Evolutionary conservation across 2,113 vertebrate species (phyloP).

Genomic region (Notechis scutatus): DNA sequence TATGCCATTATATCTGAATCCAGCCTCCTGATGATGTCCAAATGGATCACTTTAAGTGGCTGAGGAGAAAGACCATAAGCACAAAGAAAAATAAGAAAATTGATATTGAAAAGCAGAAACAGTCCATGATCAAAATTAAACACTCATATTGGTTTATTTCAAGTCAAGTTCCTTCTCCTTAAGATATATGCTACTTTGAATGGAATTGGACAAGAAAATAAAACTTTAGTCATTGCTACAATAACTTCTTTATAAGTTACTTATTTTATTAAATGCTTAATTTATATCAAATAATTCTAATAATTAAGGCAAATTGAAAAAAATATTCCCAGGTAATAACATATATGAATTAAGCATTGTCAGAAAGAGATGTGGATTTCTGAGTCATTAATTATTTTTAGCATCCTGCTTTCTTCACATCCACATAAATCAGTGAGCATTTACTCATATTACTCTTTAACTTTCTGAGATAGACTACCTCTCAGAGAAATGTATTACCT

Average conservation of each 20-base stretch:
- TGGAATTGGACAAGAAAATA: not conserved
- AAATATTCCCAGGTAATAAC: not conserved
- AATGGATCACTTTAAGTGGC: not conserved
- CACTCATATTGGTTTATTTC: not conserved
- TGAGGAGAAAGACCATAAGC: not conserved
- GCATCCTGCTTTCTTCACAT: not conserved
- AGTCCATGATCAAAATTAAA: not conserved
- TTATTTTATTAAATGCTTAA: not conserved
- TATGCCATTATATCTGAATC: not conserved
- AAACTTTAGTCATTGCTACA: not conserved
- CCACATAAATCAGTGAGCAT: not conserved
- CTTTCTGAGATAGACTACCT: not conserved
- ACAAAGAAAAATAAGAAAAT: not conserved
- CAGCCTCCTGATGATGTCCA: not conserved
- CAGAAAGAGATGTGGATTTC: not conserved
- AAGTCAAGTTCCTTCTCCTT: not conserved
- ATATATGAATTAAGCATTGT: not conserved
- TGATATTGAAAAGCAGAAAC: not conserved
- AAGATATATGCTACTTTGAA: not conserved
- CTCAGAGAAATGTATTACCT: not conserved
- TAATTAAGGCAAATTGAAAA: not conserved
- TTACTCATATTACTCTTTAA: not conserved
- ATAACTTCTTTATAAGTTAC: not conserved
- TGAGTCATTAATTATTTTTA: not conserved
- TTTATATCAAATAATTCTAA: not conserved